Percentiles rank a stretch among this genome's conserved stretches.
These are phyloP conservation scores for Cheilosia vernalis DNA, from an alignment of 2,888 invertebrate species.

Conservation along the genomic window DNA sequence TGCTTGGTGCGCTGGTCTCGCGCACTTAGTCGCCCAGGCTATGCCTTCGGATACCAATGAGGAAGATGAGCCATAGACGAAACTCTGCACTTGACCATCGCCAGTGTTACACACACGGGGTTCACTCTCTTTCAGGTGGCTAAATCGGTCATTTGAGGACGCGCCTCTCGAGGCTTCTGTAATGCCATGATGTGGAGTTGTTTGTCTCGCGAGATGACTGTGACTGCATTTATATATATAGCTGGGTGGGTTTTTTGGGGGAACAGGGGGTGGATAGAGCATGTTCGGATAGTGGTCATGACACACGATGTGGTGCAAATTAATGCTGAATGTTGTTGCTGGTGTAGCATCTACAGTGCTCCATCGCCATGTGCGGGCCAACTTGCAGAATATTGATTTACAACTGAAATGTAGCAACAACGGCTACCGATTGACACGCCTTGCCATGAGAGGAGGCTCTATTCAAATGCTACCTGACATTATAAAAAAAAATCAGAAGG, in stretches of 20 bases:
- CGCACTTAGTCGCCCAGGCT: constrained; percentile 18
- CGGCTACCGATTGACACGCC: constrained; percentile 69
- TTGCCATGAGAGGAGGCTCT: constrained; percentile 31
- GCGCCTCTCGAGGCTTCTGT: constrained; percentile 68
- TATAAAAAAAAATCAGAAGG: constrained; percentile 15
- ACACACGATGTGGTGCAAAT: constrained; percentile 66
- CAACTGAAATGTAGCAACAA: constrained; percentile 60
- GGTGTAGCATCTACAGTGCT: neutral
- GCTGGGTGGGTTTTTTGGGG: neutral
- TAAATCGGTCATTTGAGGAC: constrained; percentile 68
- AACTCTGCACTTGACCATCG: constrained; percentile 53
- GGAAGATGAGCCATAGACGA: constrained; percentile 36
- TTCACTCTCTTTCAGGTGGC: constrained; percentile 40
- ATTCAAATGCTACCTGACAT: constrained; percentile 48
- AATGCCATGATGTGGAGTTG: constrained; percentile 28
- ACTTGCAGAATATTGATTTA: constrained; percentile 62
- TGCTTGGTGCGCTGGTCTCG: constrained; percentile 37
- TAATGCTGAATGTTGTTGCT: constrained; percentile 58
- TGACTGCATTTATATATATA: neutral
- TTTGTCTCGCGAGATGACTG: neutral
- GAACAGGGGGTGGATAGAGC: constrained; percentile 14
- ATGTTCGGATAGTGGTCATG: constrained; percentile 59
- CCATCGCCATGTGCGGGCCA: constrained; percentile 55
- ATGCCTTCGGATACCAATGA: constrained; percentile 23
- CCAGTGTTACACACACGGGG: constrained; percentile 27